Conservation (phyloP, 2,113 vertebrate genomes). For the Cryptotis parvus region DNA sequence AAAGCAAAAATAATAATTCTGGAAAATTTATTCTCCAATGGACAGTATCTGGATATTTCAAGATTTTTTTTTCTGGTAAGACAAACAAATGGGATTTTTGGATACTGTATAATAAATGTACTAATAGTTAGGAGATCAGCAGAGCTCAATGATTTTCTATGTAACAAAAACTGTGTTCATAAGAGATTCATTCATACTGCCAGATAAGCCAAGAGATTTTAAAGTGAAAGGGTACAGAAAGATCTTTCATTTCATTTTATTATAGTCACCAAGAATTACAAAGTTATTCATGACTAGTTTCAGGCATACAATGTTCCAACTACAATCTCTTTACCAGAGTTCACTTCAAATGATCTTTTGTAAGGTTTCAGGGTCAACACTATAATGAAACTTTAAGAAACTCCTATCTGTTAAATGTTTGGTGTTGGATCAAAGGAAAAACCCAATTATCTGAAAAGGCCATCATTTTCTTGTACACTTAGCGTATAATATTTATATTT, state of each 20-base stretch:
- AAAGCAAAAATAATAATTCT: slow-evolving; percentile 46
- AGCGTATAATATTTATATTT: neutral
- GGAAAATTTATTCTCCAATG: neutral
- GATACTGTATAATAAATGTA: neutral
- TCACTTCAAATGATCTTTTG: neutral
- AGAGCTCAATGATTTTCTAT: neutral
- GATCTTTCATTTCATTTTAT: neutral
- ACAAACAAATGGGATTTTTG: slow-evolving; percentile 7
- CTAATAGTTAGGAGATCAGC: slow-evolving; percentile 4
- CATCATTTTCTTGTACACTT: neutral
- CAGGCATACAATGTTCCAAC: neutral
- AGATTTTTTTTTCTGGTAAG: slow-evolving; percentile 25
- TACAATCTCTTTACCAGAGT: neutral
- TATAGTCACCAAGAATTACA: too few species aligned
- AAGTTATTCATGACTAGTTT: too few species aligned
- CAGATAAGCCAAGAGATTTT: slow-evolving; percentile 23
- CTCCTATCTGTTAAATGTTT: neutral
- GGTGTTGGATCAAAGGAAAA: slow-evolving; percentile 1
- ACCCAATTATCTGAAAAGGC: neutral
- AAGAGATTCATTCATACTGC: slow-evolving; percentile 1
- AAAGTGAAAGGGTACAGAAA: slow-evolving; percentile 40
- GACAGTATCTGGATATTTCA: neutral
- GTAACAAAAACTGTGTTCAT: neutral
- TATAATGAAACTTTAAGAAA: slow-evolving; percentile 7
- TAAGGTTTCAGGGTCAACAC: neutral